Evolutionary conservation across 2,797 vertebrate species (phyloP).

Genomic region (Bryconaethiops microstoma): DNA sequence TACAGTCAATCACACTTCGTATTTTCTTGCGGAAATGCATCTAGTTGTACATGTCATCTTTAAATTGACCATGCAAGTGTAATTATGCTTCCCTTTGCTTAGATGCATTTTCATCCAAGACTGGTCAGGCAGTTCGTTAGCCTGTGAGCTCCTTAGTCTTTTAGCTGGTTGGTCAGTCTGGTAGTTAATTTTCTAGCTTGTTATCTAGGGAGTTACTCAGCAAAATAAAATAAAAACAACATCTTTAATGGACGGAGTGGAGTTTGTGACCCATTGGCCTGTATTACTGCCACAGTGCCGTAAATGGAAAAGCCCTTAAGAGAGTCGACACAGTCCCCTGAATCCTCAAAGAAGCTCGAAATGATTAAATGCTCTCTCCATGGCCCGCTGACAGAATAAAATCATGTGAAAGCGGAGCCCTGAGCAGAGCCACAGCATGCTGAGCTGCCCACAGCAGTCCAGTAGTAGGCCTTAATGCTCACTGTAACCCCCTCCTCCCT

Average conservation of each 20-base stretch:
- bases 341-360: background rate
- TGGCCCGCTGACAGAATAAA: background rate
- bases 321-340: background rate
- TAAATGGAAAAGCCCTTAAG: background rate
- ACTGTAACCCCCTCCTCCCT: background rate
- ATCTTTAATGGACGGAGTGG: background rate
- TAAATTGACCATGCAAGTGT: no score
- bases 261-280: background rate
- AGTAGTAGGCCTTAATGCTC: background rate
- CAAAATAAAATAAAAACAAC: background rate
- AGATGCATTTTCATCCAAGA: no score
- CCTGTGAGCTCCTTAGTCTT: background rate
- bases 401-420: background rate
- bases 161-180: background rate
- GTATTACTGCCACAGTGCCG: background rate
- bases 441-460: background rate
- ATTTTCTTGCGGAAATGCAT: no score
- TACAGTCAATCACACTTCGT: no score
- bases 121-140: background rate
- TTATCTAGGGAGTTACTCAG: background rate
- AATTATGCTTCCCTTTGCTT: no score
- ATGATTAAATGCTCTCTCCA: background rate
- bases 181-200: background rate
- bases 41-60: no score
- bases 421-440: background rate